Percentiles rank a stretch among this genome's conserved stretches.
These are phyloP conservation scores for Lypha dubia DNA, from an alignment of 2,888 invertebrate genomes.

Conservation along the genomic window DNA sequence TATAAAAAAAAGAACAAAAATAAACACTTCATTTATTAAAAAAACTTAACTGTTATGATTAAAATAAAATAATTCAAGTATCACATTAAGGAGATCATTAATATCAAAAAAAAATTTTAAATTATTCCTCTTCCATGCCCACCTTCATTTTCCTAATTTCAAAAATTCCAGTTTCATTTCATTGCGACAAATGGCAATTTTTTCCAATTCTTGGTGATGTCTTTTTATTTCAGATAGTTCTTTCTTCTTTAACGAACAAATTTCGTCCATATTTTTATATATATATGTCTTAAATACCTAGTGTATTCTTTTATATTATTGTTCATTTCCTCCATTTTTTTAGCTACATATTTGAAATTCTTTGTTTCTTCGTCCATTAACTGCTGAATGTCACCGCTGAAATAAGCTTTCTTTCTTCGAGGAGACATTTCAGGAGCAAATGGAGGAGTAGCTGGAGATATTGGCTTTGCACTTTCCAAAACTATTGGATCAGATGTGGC, in stretches of 20 bases:
- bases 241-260: slow-evolving; percentile 37
- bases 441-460: slow-evolving; percentile 10
- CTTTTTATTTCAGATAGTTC: slow-evolving; percentile 26
- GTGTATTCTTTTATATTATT: not conserved
- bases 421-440: not conserved
- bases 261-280: slow-evolving; percentile 28
- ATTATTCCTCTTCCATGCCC: slow-evolving; percentile 9
- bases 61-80: too few species aligned
- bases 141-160: slow-evolving; percentile 38
- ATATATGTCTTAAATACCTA: slow-evolving; percentile 12
- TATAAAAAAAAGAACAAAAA: slow-evolving; percentile 16
- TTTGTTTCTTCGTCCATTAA: slow-evolving; percentile 46
- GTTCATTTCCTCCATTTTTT: slow-evolving; percentile 12
- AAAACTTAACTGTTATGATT: not conserved
- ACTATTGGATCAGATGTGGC: not conserved
- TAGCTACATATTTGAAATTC: not conserved
- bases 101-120: slow-evolving; percentile 1
- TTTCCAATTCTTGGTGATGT: slow-evolving; percentile 33
- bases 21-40: slow-evolving; percentile 15
- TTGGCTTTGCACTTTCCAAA: slow-evolving; percentile 7
- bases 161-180: slow-evolving; percentile 46
- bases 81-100: slow-evolving; percentile 11
- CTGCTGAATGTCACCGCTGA: slow-evolving; percentile 12
- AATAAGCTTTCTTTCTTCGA: slow-evolving; percentile 14
- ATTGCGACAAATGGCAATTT: slow-evolving; percentile 11